Conservation (phyloP, 1,140 invertebrate species). For the Dysdera silvatica region DNA sequence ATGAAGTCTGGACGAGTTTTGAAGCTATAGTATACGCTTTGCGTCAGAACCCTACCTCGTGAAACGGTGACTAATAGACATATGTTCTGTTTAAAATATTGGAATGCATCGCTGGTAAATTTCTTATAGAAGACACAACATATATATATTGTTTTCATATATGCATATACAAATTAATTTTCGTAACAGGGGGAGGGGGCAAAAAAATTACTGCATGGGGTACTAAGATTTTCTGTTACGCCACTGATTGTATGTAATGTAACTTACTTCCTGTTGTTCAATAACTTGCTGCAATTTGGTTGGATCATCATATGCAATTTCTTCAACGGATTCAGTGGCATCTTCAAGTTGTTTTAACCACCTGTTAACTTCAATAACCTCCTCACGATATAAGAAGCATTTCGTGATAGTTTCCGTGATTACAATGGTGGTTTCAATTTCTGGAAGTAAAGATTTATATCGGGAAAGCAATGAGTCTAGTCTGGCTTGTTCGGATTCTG, state of each 20-base stretch:
- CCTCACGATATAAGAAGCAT: conserved; percentile 81
- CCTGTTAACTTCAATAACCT: conserved; percentile 64
- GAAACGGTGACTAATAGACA: too few relatives aligned
- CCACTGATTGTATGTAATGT: background rate
- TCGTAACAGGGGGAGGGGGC: too few relatives aligned
- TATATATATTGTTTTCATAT: too few relatives aligned
- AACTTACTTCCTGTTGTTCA: conserved; percentile 61
- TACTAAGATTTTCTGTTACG: too few relatives aligned
- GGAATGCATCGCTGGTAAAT: too few relatives aligned
- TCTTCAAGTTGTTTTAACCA: conserved; percentile 41
- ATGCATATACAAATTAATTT: too few relatives aligned
- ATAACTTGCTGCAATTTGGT: conserved; percentile 49
- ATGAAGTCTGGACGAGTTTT: too few relatives aligned
- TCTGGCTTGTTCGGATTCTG: conserved; percentile 57
- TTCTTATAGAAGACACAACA: too few relatives aligned
- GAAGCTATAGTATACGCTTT: too few relatives aligned
- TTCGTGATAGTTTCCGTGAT: conserved; percentile 85
- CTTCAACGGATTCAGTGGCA: conserved; percentile 15
- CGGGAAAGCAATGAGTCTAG: conserved; percentile 72
- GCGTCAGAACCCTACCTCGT: too few relatives aligned
- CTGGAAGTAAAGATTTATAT: conserved; percentile 83
- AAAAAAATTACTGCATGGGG: too few relatives aligned
- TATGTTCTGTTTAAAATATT: too few relatives aligned
- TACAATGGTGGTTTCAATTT: conserved; percentile 82
- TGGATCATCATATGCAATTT: conserved; percentile 22